Conservation (phyloP, 1,140 invertebrate species). For the Anoplolepis gracilipes region DNA sequence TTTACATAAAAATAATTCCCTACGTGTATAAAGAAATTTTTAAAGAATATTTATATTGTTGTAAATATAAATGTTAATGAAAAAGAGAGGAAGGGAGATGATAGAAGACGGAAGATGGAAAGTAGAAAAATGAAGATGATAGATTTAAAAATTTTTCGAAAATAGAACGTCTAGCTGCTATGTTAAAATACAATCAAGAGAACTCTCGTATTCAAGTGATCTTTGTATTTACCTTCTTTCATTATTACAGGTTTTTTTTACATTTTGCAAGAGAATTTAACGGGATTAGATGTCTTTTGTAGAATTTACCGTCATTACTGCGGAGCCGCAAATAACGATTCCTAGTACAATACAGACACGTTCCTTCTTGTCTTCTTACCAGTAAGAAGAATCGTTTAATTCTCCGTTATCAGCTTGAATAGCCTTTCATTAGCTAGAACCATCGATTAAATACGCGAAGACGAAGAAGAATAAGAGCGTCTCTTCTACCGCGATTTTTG, state of each 20-base stretch:
- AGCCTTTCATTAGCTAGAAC: conserved; percentile 17
- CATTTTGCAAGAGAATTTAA: conserved; percentile 7
- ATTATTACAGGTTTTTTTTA: conserved; percentile 7
- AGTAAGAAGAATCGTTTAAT: conserved; percentile 43
- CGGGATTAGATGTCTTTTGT: conserved; percentile 11
- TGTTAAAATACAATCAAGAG: conserved; percentile 7
- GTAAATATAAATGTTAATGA: not conserved
- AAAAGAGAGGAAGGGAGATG: no score
- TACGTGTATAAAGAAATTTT: not conserved
- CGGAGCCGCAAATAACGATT: conserved; percentile 5
- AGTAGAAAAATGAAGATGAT: not conserved
- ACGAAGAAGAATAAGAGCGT: not conserved
- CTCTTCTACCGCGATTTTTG: not conserved
- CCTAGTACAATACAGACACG: not conserved
- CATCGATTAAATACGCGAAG: conserved; percentile 33
- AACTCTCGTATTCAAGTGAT: not conserved
- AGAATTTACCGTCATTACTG: conserved; percentile 9
- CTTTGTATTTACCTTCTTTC: conserved; percentile 10
- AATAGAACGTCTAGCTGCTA: not conserved
- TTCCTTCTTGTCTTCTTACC: not conserved
- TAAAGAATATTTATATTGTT: not conserved
- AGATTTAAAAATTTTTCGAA: not conserved
- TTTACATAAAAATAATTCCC: no score
- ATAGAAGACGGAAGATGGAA: no score
- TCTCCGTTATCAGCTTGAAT: conserved; percentile 18